Conservation (phyloP, 1,140 invertebrate species). For the Drosophila mauritiana region DNA sequence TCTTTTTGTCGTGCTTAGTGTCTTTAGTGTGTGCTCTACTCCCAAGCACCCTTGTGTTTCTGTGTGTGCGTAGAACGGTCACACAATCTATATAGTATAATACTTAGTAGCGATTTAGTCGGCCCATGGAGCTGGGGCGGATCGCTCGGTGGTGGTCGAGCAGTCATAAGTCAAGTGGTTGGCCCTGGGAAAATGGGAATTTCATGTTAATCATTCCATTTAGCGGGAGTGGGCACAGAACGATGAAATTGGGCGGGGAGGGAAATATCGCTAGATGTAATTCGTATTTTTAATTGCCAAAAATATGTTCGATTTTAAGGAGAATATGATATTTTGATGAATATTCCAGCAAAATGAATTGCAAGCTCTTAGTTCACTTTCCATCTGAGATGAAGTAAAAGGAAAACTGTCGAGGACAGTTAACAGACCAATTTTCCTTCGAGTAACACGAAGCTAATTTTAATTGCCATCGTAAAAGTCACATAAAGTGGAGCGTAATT, state of each 20-base stretch:
- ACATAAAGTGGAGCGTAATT: constrained; percentile 58
- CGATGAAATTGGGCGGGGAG: neutral
- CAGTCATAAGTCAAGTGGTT: constrained; percentile 38
- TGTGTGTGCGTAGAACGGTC: constrained; percentile 49
- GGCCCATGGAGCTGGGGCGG: neutral
- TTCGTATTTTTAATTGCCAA: neutral
- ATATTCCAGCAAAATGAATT: neutral
- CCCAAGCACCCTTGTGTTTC: constrained; percentile 6
- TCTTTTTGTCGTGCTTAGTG: constrained; percentile 84
- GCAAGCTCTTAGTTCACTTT: too few relatives aligned
- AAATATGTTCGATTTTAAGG: neutral
- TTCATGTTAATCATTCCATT: constrained; percentile 48
- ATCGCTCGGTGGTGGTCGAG: constrained; percentile 2
- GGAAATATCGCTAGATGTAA: neutral
- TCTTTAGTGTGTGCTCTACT: constrained; percentile 63
- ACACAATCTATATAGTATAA: constrained; percentile 79
- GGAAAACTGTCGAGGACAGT: too few relatives aligned
- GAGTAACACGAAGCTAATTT: constrained; percentile 46
- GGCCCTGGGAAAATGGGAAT: constrained; percentile 50
- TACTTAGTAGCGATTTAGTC: constrained; percentile 66
- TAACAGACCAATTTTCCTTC: constrained; percentile 26
- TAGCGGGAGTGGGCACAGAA: neutral
- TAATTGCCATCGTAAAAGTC: constrained; percentile 63
- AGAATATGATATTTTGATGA: neutral
- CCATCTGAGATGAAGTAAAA: too few relatives aligned